Conservation (phyloP, 2,113 vertebrate genomes). For the Mystacornis crossleyi region DNA sequence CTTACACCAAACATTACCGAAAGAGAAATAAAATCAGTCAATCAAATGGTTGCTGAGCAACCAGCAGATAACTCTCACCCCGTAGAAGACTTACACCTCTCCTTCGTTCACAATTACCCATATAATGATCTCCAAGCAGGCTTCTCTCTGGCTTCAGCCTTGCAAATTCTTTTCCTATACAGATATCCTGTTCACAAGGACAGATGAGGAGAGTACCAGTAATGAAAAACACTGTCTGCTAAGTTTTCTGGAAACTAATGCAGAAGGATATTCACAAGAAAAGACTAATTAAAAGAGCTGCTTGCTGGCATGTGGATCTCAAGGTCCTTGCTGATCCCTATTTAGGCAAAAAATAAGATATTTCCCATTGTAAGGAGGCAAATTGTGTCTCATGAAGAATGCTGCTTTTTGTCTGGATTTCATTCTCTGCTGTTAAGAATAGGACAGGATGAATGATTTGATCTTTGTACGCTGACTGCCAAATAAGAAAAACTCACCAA, state of each 20-base stretch:
- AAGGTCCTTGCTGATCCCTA: background rate
- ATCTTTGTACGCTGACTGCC: background rate
- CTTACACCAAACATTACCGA: background rate
- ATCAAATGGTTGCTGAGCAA: background rate
- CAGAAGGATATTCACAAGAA: background rate
- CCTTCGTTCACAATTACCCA: background rate
- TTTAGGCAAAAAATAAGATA: conserved; percentile 7
- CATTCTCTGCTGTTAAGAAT: background rate
- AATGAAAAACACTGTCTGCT: conserved; percentile 4
- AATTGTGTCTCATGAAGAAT: background rate
- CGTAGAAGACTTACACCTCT: background rate
- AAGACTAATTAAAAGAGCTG: conserved; percentile 24
- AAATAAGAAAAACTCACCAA: background rate
- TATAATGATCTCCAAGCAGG: background rate
- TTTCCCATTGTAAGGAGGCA: background rate
- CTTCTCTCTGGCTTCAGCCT: background rate
- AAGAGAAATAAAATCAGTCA: background rate
- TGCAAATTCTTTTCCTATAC: background rate
- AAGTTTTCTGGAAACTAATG: conserved; percentile 43
- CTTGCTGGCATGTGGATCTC: background rate
- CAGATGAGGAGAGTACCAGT: background rate
- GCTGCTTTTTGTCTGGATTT: background rate
- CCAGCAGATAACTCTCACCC: background rate
- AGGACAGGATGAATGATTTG: background rate
- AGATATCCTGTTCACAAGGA: background rate